These are phyloP conservation scores for Hyalella azteca DNA, from an alignment of 2,888 invertebrate genomes.

Conservation along the genomic window DNA sequence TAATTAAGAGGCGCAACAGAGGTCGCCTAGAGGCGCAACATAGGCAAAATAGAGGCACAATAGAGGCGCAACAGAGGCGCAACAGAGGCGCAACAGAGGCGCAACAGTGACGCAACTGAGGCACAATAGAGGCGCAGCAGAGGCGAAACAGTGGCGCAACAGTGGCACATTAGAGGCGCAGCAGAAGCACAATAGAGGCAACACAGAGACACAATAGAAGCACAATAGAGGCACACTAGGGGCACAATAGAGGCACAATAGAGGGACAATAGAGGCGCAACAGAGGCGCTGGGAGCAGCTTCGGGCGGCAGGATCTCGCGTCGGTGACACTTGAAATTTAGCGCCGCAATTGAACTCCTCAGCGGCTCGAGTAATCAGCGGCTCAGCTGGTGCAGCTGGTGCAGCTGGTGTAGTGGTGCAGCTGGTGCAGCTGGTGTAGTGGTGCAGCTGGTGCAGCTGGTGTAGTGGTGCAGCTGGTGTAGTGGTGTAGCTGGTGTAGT, in stretches of 20 bases:
- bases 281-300: not conserved
- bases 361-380: not conserved
- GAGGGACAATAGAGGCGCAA: not conserved
- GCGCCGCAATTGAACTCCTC: not conserved
- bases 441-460: not conserved
- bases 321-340: not conserved
- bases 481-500: not conserved
- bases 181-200: not conserved
- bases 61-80: not conserved
- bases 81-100: not conserved
- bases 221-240: not conserved
- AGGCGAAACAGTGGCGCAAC: not conserved
- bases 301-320: not conserved
- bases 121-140: not conserved
- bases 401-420: not conserved
- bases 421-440: not conserved
- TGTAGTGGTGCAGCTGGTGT: not conserved
- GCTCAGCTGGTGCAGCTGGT: not conserved
- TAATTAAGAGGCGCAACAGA: not conserved
- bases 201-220: not conserved
- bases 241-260: not conserved
- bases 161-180: not conserved
- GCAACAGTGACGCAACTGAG: not conserved
- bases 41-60: not conserved
- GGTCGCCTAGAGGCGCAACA: not conserved